Evolutionary conservation across 2,888 invertebrate genomes (phyloP), one percentile per base, ranked within the genome.

Genomic region (Brachylomia viminalis): DNA sequence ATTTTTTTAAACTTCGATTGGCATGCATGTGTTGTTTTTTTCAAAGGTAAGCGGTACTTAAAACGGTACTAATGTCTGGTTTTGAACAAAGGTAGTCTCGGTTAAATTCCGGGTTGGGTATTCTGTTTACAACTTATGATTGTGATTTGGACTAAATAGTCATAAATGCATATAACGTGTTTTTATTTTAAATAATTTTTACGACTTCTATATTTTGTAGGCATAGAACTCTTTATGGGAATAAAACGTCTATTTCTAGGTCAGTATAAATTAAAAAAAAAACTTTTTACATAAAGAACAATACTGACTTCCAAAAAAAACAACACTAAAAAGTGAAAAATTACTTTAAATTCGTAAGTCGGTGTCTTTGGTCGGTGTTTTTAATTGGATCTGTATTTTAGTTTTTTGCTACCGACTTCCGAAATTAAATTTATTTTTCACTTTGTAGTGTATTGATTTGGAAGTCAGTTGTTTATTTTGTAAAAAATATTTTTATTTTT

Each of bases 1-100:
- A 64, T 52, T 70, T 78, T 86, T 85, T 84, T 73, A 77, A 85
- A 66, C 58, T 75, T 71, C 62, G 75, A 84, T 86, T 61, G 82
- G 65, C 70, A 64, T 77, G 69, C 58, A 61, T 59, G 42, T 49
- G n/a, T 64, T 62, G 27, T 72, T 76, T 62, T 79, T 75, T 85
- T 62, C 27, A 11, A 56, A 27, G 30, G 58, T 52, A 72, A 68
- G 27, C 56, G 62, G 49, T 72, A 77, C 59, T 68, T 69, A 30
- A 72, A 81, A 15, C 15, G 30, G 59, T 64, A 77, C 62, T 85
- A 77, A 80, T 82, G 77, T 70, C 59, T 61, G 58, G 70, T 64
- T 80, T 80, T 73, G 33, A 68, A 52, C 68, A 42, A 23, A 15
- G 11, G 23, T 20, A 52, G 59, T 38, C 6, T 59, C 17, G 33